Base-by-base conservation (phyloP, 2,888 invertebrate genomes). In the Suillia variegata region DNA sequence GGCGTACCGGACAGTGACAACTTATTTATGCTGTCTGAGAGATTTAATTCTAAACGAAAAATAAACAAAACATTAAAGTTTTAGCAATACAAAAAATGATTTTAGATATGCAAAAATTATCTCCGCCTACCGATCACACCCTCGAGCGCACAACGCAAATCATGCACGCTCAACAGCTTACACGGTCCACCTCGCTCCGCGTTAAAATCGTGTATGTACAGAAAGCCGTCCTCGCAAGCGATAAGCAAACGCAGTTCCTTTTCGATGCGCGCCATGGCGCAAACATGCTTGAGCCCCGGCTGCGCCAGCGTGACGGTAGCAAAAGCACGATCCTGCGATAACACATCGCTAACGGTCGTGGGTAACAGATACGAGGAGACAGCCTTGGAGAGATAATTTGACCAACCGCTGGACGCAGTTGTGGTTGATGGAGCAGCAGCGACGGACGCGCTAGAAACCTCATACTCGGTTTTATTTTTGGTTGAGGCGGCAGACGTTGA, bases 301-400 rank as follows among this genome's bases (percentile, higher is more conserved):
- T 82, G 80, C 2, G 74, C 71, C 61, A 82, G 61, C 21, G 73
- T 73, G 5, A 79, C 82, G 1, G 79, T 81, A 20, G 82, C 81
- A 64, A 81, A 82, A 18, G 82, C 82, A 24, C 82, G 76, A 69
- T 82, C 82, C 70, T 82, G 82, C 38, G 76, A 74, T 13, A 82
- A 70, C 2, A 82, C 81, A 69, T 82, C 81, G 65, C 77, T 78
- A 45, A 82, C 79, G 57, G 80, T 81, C 33, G 77, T 73, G 31
- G 82, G 82, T 56, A 78, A 63, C 49, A 82, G 69, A 67, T 81
- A 74, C 49, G 82, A 78, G 8, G 80, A 76, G 2, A 82, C 76
- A 18, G 82, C 80, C 66, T 82, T 82, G 13, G 80, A 71, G 31
- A 82, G 64, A 67, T 79, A 80, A 45, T 77, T 79, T 2, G 80